Evolutionary conservation across 2,797 vertebrate genomes (phyloP).

Genomic region (Sebastes taczanowskii): DNA sequence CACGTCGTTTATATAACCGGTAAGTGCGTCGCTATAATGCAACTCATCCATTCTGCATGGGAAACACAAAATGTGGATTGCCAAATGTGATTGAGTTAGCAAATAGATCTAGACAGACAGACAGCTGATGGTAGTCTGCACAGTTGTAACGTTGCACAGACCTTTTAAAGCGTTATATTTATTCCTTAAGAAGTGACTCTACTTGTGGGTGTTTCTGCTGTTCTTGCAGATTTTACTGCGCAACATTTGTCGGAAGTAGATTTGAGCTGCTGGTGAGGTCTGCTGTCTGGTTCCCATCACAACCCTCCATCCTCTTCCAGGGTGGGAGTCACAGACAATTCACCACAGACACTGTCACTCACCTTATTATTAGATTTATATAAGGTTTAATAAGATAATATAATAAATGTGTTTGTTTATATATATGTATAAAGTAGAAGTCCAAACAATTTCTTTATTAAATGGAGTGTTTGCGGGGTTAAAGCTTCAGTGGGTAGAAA

Average conservation of each 20-base stretch:
- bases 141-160: fast-evolving
- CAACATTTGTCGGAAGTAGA: constrained; percentile 50
- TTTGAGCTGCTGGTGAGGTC: constrained; percentile 13
- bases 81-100: background rate
- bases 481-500: no score
- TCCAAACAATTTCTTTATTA: no score
- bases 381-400: no score
- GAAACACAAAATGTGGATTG: background rate
- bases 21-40: constrained; percentile 8
- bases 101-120: background rate
- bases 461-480: no score
- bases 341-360: fast-evolving
- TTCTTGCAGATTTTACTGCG: constrained; percentile 32
- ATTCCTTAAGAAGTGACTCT: fast-evolving
- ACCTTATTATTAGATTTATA: no score
- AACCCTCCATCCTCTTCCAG: background rate
- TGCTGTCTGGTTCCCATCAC: background rate
- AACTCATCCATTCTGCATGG: background rate
- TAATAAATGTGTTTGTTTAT: no score
- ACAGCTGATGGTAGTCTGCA: background rate
- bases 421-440: no score
- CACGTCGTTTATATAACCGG: background rate
- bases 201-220: background rate
- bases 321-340: background rate
- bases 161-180: background rate